Evolutionary conservation across 2,113 vertebrate genomes (phyloP), one percentile per base, ranked within the genome.

Genomic region (Leucoraja erinaceus): DNA sequence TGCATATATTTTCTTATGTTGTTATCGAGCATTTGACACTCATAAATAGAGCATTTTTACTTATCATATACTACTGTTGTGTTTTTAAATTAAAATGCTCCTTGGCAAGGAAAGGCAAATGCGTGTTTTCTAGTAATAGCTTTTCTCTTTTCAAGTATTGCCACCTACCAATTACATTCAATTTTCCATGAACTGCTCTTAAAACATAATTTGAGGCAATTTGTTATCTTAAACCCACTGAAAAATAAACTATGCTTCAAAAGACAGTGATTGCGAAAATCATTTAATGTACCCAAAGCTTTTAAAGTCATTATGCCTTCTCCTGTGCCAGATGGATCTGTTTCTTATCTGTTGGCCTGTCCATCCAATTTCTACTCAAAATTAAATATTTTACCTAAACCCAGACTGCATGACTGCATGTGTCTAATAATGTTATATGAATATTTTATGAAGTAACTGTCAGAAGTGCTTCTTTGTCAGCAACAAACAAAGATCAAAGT

Each of bases 401-500:
- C 5, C 68, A 74, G 68, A 91, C 90, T 72, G 68, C 33, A 54
- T 72, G 90, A 91, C 66, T 91, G 68, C 68, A 74, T 74, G 68
- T 91, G 90, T 72, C 33, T 91, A 91, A 91, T 91, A 91, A 72
- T 91, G 38, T 66, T 33, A 70, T 2, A 70, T 90, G 61, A 90
- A 91, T 91, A 91, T 91, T 91, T 91, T 91, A 91, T 91, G 38
- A 72, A 70, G 68, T 54, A 72, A 91, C 33, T 74, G 18, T 74
- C 90, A 72, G 90, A 68, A 70, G 33, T 70, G 68, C 68, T 91
- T 22, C 90, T 72, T 68, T 72, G 0, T 22, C 90, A 91, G 38
- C 38, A 91, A 74, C 90, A 90, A 70, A 38, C 88, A 70, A 70
- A 90, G 90, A 91, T 74, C 38, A 54, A 91, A 91, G 33, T 54